Evolutionary conservation across 2,113 vertebrate genomes (phyloP).

Genomic region (Psilopogon haemacephalus): DNA sequence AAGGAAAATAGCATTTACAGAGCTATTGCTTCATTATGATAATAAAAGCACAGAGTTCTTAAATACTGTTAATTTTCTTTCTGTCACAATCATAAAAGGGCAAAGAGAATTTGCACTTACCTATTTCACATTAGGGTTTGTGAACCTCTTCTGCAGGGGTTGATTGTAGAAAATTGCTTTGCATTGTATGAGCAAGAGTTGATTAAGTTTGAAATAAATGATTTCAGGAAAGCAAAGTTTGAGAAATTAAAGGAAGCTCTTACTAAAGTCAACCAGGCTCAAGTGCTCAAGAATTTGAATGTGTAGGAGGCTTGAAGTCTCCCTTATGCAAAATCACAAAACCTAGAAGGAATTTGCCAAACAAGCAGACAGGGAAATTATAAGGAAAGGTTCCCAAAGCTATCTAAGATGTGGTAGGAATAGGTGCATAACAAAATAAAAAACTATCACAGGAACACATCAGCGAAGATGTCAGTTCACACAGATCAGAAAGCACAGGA

Average conservation of each 20-base stretch:
- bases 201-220: slow-evolving; percentile 22
- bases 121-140: background rate
- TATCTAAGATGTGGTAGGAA: background rate
- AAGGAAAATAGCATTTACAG: background rate
- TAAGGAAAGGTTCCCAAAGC: background rate
- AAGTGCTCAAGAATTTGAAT: background rate
- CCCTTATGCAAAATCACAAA: slow-evolving; percentile 23
- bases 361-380: background rate
- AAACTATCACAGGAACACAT: background rate
- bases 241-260: slow-evolving; percentile 1
- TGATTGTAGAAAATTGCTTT: slow-evolving; percentile 41
- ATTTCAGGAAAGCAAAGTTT: background rate
- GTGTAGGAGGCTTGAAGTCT: slow-evolving; percentile 23
- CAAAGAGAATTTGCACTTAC: background rate
- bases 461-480: background rate
- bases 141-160: background rate
- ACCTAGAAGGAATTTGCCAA: slow-evolving; percentile 30
- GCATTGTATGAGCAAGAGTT: background rate
- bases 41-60: background rate
- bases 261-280: slow-evolving; percentile 22
- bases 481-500: background rate
- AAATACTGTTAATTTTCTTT: background rate
- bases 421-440: background rate
- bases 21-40: background rate
- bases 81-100: background rate